These are phyloP conservation scores for Genyomyrus donnyi DNA, from an alignment of 2,113 vertebrate genomes.

Conservation along the genomic window DNA sequence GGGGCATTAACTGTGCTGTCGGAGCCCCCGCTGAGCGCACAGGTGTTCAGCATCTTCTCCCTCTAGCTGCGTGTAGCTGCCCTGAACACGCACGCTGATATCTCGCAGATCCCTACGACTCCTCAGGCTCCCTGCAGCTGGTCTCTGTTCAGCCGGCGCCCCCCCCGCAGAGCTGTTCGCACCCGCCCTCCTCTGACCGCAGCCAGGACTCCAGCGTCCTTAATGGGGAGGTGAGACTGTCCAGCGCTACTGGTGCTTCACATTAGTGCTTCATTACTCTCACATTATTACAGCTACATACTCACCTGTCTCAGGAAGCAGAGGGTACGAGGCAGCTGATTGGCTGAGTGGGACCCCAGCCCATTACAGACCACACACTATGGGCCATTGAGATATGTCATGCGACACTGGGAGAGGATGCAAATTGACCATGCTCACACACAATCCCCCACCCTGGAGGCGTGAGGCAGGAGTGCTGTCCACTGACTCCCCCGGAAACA, in stretches of 20 bases:
- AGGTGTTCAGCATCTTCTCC: background rate
- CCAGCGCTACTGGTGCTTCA: too few species aligned
- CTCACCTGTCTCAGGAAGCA: background rate
- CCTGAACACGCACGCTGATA: conserved; percentile 54
- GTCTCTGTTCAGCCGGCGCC: conserved; percentile 85
- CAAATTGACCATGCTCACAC: background rate
- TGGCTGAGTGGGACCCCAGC: background rate
- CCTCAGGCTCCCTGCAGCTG: conserved; percentile 85
- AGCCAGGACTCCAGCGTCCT: conserved; percentile 81
- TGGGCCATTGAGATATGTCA: background rate
- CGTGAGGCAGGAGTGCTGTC: background rate
- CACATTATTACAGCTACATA: background rate
- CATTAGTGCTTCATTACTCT: background rate
- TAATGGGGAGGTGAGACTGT: conserved; percentile 81
- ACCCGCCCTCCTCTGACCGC: conserved; percentile 72
- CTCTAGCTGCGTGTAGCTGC: conserved; percentile 48
- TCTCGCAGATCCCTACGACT: conserved; percentile 76
- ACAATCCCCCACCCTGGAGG: background rate
- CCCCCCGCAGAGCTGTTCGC: conserved; percentile 69
- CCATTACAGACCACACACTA: background rate
- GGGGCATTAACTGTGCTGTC: background rate
- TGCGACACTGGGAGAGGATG: background rate
- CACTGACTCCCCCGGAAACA: background rate
- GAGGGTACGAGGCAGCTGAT: background rate
- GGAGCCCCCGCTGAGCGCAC: background rate